Evolutionary conservation across 2,797 vertebrate genomes (phyloP), one percentile per base, ranked within the genome.

Genomic region (Manis javanica): DNA sequence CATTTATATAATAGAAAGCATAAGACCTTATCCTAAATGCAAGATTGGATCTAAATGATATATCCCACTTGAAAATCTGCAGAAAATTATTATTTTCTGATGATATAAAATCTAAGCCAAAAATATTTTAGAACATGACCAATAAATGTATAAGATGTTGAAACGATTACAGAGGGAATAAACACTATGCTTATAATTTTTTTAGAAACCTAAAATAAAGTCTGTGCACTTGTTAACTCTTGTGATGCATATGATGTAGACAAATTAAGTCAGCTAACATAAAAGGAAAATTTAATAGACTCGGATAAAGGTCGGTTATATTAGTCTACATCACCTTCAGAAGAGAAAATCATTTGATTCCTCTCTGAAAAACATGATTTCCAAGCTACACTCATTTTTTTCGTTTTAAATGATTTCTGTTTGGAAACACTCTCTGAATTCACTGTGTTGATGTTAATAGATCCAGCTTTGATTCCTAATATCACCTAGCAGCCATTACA

Each of bases 21-120:
- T 64, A 78, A 88, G 46, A 77, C 5, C 21, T 82, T 72, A 91
- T 74, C 29, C 16, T 57, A 92, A 87, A 26, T 66, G 15, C 23
- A 92, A 75, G 39, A 19, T 66, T 77, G 13, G 3, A 79, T 72
- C 68, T 87, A 94, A 95, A 34, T 37, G 23, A 79, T 51, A 75
- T 39, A 72, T 34, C 15, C 7, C 1, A 39, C 23, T 89, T 93
- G 15, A 63, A 90, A 79, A 49, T 90, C 29, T 92, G 9, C 11
- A 63, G 61, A 85, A n/a, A 31, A 34, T 64, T 29, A 77, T 34
- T 63, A 87, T n/a, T 72, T 87, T 81, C 61, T 66, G 16, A 49
- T 92, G 12, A 91, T 13, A 85, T 55, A 77, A 95, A 87, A 93
- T 83, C 31, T 42, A 39, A 96, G 16, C 14, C 21, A 53, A 95